Evolutionary conservation across 2,888 invertebrate species (phyloP).

Genomic region (Orthonevra nobilis): DNA sequence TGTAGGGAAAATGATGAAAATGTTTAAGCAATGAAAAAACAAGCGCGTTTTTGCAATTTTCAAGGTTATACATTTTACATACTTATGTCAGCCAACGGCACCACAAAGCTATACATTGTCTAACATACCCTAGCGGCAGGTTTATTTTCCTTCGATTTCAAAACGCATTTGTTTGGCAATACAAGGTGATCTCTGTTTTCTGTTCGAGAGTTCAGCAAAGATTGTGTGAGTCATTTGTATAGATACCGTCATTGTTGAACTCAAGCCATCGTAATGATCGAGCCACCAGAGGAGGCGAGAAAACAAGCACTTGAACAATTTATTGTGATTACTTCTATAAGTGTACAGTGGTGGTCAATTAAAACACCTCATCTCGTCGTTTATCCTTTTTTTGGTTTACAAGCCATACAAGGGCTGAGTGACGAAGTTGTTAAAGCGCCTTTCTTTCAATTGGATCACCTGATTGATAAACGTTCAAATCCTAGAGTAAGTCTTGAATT

Average conservation of each 20-base stretch:
- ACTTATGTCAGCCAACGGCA: too few species aligned
- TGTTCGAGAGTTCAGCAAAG: background rate
- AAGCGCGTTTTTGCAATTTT: slow-evolving; percentile 33
- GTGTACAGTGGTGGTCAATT: too few species aligned
- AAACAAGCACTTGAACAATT: slow-evolving; percentile 45
- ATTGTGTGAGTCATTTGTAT: slow-evolving; percentile 20
- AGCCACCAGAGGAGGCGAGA: background rate
- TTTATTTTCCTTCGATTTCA: background rate
- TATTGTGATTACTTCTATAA: slow-evolving; percentile 41
- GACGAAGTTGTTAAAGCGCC: slow-evolving; percentile 23
- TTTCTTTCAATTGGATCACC: too few species aligned
- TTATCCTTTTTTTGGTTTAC: too few species aligned
- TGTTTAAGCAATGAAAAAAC: slow-evolving; percentile 15
- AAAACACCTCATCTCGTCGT: too few species aligned
- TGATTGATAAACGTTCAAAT: too few species aligned
- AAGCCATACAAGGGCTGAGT: slow-evolving; percentile 41
- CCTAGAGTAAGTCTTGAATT: too few species aligned
- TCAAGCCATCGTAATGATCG: slow-evolving; percentile 9
- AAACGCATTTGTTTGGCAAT: slow-evolving; percentile 9
- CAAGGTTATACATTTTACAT: slow-evolving; percentile 57
- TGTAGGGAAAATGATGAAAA: slow-evolving; percentile 6
- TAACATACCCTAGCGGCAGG: background rate
- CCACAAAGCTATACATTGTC: slow-evolving; percentile 19
- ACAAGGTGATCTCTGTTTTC: slow-evolving; percentile 34
- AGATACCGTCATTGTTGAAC: slow-evolving; percentile 31